Evolutionary conservation across 2,888 invertebrate genomes (phyloP), one percentile per base, ranked within the genome.

Genomic region (Synanthedon myopaeformis): DNA sequence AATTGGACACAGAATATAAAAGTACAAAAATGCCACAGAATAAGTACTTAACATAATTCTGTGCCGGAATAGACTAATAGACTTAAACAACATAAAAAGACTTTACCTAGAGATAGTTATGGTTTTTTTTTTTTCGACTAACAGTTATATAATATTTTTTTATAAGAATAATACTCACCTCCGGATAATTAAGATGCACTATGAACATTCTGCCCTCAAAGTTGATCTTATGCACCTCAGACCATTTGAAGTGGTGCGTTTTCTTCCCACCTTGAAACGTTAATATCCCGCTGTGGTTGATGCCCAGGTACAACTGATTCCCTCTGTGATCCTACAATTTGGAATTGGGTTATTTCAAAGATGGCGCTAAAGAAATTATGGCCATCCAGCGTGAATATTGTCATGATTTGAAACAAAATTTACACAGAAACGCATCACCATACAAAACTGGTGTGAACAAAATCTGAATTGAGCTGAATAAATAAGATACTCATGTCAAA

Each of bases 171-270:
- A 45, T 64, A 71, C 90, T 90, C 73, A 96, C 97, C 90, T 98
- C 97, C 54, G 94, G 94, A 72, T 96, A 94, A 69, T 94, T 94
- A 56, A 97, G 90, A 80, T 98, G 97, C 54, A 97, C 94, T 63
- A 98, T 97, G 74, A 99, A 97, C 96, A 98, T 98, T 84, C 97
- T 95, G 19, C 98, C 97, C 76, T 98, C 97, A 73, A 96, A 99
- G 79, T 98, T 98, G 63, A 98, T 94, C 82, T 97, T 97, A 71
- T 96, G 95, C 52, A 99, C 94, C 78, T 98, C 97, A 57, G 91
- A 92, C 99, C 99, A 99, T 70, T 95, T 94, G 86, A 98, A 98
- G 78, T 97, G 96, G 76, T 98, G 95, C 3, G 96, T 95, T 77
- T 97, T 94, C 66, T 95, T 91, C 66, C 95, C 96, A 51, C 96